Conservation (phyloP, 2,797 vertebrate genomes). For the Eurystomus glaucurus region DNA sequence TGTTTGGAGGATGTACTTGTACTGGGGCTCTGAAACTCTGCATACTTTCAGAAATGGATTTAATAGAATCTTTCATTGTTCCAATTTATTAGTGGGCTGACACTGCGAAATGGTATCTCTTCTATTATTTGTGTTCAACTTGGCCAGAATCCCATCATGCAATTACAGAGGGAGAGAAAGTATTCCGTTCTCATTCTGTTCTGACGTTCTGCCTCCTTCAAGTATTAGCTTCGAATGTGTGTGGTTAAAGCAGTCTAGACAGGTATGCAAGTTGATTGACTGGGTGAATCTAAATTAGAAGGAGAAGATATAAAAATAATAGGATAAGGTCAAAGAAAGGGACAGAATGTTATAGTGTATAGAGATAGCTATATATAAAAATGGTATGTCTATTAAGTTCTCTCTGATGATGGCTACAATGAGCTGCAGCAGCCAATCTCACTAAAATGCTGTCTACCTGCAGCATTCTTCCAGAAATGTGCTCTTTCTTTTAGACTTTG, state of each 20-base stretch:
- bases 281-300: conserved; percentile 41
- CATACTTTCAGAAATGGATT: conserved; percentile 49
- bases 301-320: conserved; percentile 37
- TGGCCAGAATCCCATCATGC: not conserved
- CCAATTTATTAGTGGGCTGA: conserved; percentile 38
- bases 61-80: conserved; percentile 48
- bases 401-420: conserved; percentile 10
- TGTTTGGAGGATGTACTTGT: conserved; percentile 36
- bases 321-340: conserved; percentile 2
- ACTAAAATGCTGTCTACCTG: conserved; percentile 20
- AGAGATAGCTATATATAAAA: conserved; percentile 14
- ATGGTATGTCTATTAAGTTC: not conserved
- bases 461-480: conserved; percentile 4
- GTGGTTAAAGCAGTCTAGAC: conserved; percentile 40
- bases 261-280: not conserved
- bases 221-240: not conserved
- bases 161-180: conserved; percentile 28
- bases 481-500: not conserved
- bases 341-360: not conserved
- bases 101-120: conserved; percentile 25
- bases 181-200: not conserved
- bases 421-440: not conserved
- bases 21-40: conserved; percentile 21
- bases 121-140: conserved; percentile 6
- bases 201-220: not conserved